A percentile compares a stretch with the other conserved stretches of the same genome.
Evolutionary conservation across 2,113 vertebrate species (phyloP).

Genomic region (Oceanites oceanicus): DNA sequence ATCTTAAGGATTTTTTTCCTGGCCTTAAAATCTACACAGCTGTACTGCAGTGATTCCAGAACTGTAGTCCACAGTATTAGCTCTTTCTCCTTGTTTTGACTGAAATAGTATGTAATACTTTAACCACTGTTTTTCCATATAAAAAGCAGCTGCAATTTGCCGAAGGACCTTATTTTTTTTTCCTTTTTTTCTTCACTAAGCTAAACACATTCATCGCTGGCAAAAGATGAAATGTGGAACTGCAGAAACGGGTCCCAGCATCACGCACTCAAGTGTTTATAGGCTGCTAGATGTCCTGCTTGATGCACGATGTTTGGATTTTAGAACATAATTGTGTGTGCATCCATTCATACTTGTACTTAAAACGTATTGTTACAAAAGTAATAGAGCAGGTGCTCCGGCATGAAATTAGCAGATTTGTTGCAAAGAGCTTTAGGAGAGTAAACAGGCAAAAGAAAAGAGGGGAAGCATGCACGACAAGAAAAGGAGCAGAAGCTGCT

Average conservation of each 20-base stretch:
- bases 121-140: neutral
- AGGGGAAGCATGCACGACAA: accelerated
- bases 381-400: neutral
- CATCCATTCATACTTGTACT: neutral
- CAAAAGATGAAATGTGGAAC: neutral
- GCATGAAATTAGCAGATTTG: neutral
- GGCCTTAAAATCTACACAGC: neutral
- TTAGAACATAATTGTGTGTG: neutral
- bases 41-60: neutral
- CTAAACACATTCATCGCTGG: neutral
- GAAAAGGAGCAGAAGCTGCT: neutral
- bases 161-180: neutral
- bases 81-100: neutral
- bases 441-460: too few species aligned
- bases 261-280: accelerated
- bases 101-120: neutral
- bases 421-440: neutral
- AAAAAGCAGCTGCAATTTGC: neutral
- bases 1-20: neutral
- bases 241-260: neutral
- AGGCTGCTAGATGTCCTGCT: neutral
- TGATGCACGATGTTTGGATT: neutral
- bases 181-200: neutral
- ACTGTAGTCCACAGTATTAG: neutral
- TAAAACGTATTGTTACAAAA: neutral